Conservation (phyloP, 2,113 vertebrate genomes). For the Triplophysa siluroides region DNA sequence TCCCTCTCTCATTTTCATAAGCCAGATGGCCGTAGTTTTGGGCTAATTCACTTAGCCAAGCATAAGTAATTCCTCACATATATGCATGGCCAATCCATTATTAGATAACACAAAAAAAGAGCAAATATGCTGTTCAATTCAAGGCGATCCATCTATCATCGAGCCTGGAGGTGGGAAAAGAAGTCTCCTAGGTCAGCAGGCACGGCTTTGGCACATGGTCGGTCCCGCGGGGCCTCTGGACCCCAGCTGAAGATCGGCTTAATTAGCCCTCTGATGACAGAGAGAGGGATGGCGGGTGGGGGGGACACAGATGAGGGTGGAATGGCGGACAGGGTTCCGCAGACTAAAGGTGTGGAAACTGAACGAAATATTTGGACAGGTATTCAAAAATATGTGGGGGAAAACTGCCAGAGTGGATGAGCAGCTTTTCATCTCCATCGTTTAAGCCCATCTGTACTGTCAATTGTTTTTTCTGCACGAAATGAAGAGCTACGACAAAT, state of each 20-base stretch:
- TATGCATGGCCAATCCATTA: slow-evolving; percentile 63
- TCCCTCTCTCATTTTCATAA: slow-evolving; percentile 49
- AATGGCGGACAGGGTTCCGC: slow-evolving; percentile 20
- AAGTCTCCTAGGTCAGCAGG: slow-evolving; percentile 57
- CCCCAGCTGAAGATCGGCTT: slow-evolving; percentile 38
- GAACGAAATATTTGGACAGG: background rate
- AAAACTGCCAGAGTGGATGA: no score
- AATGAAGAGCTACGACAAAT: no score
- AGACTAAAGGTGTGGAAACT: background rate
- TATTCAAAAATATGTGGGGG: no score
- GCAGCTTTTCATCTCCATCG: no score
- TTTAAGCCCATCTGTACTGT: no score
- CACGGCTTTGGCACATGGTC: slow-evolving; percentile 54
- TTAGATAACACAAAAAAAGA: slow-evolving; percentile 56
- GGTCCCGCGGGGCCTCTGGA: slow-evolving; percentile 6
- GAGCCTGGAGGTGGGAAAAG: slow-evolving; percentile 58
- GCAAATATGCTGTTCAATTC: slow-evolving; percentile 43
- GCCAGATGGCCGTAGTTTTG: slow-evolving; percentile 74
- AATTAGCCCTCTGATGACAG: slow-evolving; percentile 56
- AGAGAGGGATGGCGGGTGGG: slow-evolving; percentile 40
- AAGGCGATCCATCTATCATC: slow-evolving; percentile 66
- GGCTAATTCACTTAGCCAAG: slow-evolving; percentile 68
- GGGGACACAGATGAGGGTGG: slow-evolving; percentile 12
- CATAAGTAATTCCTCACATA: slow-evolving; percentile 66
- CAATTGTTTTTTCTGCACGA: no score